These are phyloP conservation scores for Dilophus febrilis DNA, from an alignment of 2,888 invertebrate genomes.

Conservation along the genomic window DNA sequence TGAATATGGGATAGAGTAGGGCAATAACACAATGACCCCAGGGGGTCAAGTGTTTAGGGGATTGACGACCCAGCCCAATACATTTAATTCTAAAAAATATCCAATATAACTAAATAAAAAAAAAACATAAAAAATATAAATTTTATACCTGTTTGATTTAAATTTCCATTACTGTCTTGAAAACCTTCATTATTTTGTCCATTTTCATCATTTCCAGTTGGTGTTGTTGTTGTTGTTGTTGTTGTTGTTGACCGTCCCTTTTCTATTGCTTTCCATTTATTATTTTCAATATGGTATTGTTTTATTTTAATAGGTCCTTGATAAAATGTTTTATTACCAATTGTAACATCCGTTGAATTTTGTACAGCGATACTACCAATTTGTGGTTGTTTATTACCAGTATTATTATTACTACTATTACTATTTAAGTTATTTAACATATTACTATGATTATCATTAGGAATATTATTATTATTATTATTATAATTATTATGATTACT, in stretches of 20 bases:
- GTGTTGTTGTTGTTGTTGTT: no score
- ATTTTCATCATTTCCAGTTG: background rate
- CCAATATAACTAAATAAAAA: no score
- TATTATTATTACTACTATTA: constrained; percentile 7
- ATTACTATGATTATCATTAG: background rate
- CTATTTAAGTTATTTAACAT: background rate
- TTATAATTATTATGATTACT: background rate
- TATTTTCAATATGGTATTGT: constrained; percentile 41
- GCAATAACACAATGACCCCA: no score
- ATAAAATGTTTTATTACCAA: constrained; percentile 60
- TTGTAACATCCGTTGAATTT: constrained; percentile 53
- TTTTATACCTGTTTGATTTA: background rate
- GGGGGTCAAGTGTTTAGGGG: no score
- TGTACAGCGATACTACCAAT: constrained; percentile 46
- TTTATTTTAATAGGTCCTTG: constrained; percentile 64
- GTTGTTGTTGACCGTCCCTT: no score
- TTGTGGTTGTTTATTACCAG: constrained; percentile 18
- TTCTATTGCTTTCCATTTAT: constrained; percentile 15
- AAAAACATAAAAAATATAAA: no score
- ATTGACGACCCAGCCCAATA: no score
- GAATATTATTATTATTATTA: no score
- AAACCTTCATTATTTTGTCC: constrained; percentile 21
- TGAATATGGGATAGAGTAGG: no score
- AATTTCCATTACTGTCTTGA: constrained; percentile 7
- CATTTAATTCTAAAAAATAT: no score